A percentile compares a stretch with the other conserved stretches of the same genome.
Conservation (phyloP, 2,797 vertebrate genomes). For the Tamandua tetradactyla region DNA sequence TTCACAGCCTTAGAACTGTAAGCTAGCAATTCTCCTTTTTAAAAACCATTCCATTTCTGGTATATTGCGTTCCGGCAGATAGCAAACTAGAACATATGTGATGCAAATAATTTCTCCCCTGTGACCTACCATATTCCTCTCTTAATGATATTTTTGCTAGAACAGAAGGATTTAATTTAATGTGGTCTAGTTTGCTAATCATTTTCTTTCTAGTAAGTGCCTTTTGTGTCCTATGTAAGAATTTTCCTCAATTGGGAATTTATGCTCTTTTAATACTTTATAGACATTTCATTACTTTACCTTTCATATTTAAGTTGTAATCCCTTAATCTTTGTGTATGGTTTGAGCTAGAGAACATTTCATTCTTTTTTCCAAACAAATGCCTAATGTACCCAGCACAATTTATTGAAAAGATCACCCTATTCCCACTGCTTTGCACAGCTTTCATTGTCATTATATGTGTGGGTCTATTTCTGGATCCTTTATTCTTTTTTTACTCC, state of each 20-base stretch:
- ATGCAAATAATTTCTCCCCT: neutral
- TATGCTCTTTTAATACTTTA: neutral
- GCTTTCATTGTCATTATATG: neutral
- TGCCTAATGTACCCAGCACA: neutral
- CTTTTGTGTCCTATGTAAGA: slow-evolving; percentile 8
- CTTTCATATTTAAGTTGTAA: neutral
- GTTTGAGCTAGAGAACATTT: neutral
- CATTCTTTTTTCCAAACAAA: neutral
- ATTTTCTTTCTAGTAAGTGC: neutral
- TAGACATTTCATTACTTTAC: neutral
- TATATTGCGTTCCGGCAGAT: too few species aligned
- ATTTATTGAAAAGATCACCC: neutral
- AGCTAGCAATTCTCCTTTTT: too few species aligned
- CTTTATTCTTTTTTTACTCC: neutral
- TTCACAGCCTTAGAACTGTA: too few species aligned
- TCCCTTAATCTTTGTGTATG: neutral
- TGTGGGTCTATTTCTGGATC: neutral
- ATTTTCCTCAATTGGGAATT: neutral
- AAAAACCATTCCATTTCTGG: too few species aligned
- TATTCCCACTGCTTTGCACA: neutral
- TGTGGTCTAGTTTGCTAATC: neutral
- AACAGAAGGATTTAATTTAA: neutral
- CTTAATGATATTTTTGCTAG: neutral
- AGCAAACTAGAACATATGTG: too few species aligned
- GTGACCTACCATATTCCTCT: neutral